Evolutionary conservation across 2,888 invertebrate species (phyloP), one percentile per base, ranked within the genome.

Genomic region (Ptychoptera albimana): DNA sequence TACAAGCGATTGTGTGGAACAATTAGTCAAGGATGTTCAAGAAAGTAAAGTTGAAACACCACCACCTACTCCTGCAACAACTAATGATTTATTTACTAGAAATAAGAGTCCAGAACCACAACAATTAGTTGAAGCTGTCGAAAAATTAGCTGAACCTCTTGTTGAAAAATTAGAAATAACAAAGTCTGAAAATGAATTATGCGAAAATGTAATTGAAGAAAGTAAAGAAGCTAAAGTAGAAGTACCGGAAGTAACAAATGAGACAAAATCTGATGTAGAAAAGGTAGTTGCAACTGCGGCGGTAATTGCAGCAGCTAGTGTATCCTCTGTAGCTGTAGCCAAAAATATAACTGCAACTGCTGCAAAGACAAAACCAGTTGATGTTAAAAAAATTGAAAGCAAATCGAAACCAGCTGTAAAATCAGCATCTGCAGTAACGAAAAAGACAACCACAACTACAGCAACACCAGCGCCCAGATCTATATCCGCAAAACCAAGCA

Each of bases 291-390:
- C 43, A 37, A 30, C 47, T 35, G 39, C 46, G 36, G 37, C 47
- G 35, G 36, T 48, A 44, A 29, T 48, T 45, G 34, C 45, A 43
- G 29, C 36, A 12, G 38, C 42, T 43, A 39, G 48, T 36, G 46
- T 49, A 40, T 47, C 44, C 35, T 45, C 46, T 46, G 42, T 45
- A 42, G 44, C 47, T 38, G 42, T 39, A n/a, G 8, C 37, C 7
- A 46, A 38, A 32, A 12, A 31, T 1, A 29, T 30, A 13, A n/a
- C 23, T 16, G 14, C 44, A 29, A 10, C 29, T 13, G 32, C 30
- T 14, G 10, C 43, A 31, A 34, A n/a, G 12, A 23, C 23, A 5
- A 23, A 23, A 23, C 7, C 23, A 23, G 23, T 23, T 23, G 23
- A 23, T 23, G 23, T 23, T 23, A 23, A 23, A 23, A 23, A 23